Evolutionary conservation across 37 sponge, comb jelly and placozoan genomes (phyloP).

Genomic region (Crambe crambe): DNA sequence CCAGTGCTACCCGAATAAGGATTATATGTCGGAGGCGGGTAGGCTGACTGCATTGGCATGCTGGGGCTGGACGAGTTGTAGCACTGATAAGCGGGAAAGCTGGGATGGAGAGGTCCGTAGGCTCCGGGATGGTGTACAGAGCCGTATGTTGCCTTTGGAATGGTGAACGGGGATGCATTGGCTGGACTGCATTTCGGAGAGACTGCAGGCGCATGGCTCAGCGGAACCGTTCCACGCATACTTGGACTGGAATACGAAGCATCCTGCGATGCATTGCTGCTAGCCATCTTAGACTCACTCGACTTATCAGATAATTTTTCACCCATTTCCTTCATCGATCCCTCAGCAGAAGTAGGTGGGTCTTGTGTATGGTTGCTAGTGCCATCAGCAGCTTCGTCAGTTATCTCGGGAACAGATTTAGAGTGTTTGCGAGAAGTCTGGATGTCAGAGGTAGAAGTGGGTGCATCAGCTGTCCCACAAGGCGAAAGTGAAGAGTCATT

Average conservation of each 20-base stretch:
- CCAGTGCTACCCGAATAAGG: constrained; percentile 4
- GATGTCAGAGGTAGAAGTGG: constrained; percentile 5
- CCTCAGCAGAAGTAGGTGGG: not conserved
- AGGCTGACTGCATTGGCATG: constrained; percentile 2
- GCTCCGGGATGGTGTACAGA: not conserved
- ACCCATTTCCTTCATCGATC: not conserved
- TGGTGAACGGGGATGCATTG: not conserved
- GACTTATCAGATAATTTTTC: not conserved
- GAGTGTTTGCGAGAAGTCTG: constrained; percentile 21
- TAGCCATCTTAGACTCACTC: not conserved
- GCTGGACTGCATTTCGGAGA: not conserved
- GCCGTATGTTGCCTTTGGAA: not conserved
- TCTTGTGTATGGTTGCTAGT: not conserved
- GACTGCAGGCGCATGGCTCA: constrained; percentile 23
- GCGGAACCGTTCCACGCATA: constrained; percentile 22
- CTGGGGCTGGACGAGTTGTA: constrained; percentile 3
- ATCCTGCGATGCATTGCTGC: not conserved
- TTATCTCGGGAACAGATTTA: constrained; percentile 10
- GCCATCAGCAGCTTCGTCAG: not conserved
- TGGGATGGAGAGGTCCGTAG: not conserved
- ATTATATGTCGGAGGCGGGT: constrained; percentile 33
- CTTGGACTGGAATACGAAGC: constrained; percentile 5
- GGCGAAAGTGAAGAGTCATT: constrained; percentile 36
- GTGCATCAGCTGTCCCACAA: not conserved
- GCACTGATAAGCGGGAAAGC: not conserved